Evolutionary conservation across 2,888 invertebrate species (phyloP).

Genomic region (Heliconius charithonia): DNA sequence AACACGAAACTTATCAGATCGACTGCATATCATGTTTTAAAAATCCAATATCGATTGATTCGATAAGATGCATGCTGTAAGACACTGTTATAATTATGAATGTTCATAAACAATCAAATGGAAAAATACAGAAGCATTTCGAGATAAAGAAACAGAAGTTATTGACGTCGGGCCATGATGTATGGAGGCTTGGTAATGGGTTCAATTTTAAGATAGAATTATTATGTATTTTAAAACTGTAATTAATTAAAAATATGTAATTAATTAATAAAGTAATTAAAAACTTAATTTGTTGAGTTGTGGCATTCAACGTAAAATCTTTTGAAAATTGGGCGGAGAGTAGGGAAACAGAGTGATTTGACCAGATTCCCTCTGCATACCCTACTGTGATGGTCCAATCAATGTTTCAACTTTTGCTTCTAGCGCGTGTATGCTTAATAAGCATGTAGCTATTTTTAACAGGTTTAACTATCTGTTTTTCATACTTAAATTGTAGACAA

Average conservation of each 20-base stretch:
- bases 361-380: too few species aligned
- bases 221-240: not conserved
- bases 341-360: not conserved
- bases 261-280: not conserved
- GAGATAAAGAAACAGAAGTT: not conserved
- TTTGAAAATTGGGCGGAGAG: not conserved
- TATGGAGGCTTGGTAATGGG: not conserved
- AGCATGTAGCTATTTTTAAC: too few species aligned
- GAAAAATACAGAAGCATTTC: conserved; percentile 54
- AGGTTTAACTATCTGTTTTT: too few species aligned
- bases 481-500: not conserved
- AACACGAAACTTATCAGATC: conserved; percentile 24
- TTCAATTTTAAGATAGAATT: not conserved
- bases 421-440: not conserved
- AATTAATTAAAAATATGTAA: too few species aligned
- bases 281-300: not conserved
- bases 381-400: too few species aligned
- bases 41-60: conserved; percentile 34
- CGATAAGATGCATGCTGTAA: conserved; percentile 27
- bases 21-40: conserved; percentile 23
- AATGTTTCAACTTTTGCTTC: not conserved
- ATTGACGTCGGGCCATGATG: not conserved
- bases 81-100: conserved; percentile 28
- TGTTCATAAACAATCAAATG: conserved; percentile 59
- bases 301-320: not conserved